A percentile compares a stretch with the other conserved stretches of the same genome.
Evolutionary conservation across 2,113 vertebrate genomes (phyloP).

Genomic region (Colaptes auratus): DNA sequence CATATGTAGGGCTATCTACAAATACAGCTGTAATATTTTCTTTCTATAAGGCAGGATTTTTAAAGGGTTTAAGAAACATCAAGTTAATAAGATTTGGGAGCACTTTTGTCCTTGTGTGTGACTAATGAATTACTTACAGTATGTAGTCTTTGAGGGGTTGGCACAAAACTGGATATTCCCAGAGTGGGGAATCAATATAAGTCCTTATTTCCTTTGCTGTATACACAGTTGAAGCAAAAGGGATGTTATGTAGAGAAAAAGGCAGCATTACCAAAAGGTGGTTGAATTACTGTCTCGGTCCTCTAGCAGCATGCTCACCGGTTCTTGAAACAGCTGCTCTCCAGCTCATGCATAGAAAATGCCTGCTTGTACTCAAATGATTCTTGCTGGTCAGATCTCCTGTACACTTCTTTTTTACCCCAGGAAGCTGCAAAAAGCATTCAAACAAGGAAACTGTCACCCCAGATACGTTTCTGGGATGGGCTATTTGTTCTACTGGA

Average conservation of each 20-base stretch:
- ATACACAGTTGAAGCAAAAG: not conserved
- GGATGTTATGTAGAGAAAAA: not conserved
- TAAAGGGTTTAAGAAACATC: slow-evolving; percentile 33
- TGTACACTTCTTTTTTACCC: not conserved
- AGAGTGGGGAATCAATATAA: not conserved
- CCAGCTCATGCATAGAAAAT: not conserved
- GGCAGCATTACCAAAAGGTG: not conserved
- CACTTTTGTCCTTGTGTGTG: not conserved
- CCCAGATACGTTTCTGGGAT: not conserved
- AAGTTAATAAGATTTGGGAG: slow-evolving; percentile 42
- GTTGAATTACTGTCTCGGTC: not conserved
- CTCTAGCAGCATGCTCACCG: not conserved
- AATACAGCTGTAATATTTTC: slow-evolving; percentile 16
- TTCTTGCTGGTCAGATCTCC: not conserved
- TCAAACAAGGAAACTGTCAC: not conserved
- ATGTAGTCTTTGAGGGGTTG: not conserved
- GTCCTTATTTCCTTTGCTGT: not conserved
- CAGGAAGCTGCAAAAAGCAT: not conserved
- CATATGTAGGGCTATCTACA: slow-evolving; percentile 3
- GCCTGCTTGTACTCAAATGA: fast-evolving
- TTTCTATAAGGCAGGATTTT: not conserved
- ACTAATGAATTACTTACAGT: slow-evolving; percentile 10
- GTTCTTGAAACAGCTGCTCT: not conserved
- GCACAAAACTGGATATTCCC: not conserved
- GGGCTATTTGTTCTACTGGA: not conserved